Evolutionary conservation across 2,797 vertebrate species (phyloP), one percentile per base, ranked within the genome.

Genomic region (Mormyrops boulengeri): DNA sequence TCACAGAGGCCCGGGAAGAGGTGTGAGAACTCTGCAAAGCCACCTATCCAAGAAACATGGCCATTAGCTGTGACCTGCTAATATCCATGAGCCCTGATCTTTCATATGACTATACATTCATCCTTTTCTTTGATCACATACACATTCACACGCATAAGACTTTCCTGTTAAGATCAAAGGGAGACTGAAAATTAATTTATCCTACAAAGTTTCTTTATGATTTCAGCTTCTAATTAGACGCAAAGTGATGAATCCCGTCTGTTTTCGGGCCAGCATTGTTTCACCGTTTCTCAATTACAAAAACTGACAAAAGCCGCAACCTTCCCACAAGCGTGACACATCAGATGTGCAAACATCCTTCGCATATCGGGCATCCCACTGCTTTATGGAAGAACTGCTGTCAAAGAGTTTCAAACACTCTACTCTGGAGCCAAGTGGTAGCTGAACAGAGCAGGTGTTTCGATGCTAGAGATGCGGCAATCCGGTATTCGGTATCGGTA

Each of bases 1-100:
- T 99, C 98, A 93, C 98, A 99, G 92, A 99, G 96, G 85, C 97
- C 97, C 0, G 98, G 97, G 90, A 98, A 99, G 91, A 96, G 96
- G 34, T 95, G 95, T 30, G 97, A 98, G 95, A 99, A 99, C 93
- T 97, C 96, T 0, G 93, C 94, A 93, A 99, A 99, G 2, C 98
- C 98, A 92, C 98, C 98, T 99, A 93, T 50, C 91, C 88, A 92
- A 87, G 4, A 2, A 8, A 50, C 47, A 60, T 1, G 0, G 22
- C 30, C 52, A 47, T 82, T 53, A 82, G 44, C 66, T 60, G 0
- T 47, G 41, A 88, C 47, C 22, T n/a, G 60, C 4, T 19, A 17
- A 49, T 19, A 50, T 41, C 41, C 26, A 52, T 47, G 22, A 12
- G 0, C 85, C 30, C 34, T 52, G 49, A 14, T 85, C 47, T 53